These are phyloP conservation scores for Etheostoma nigrum DNA, from an alignment of 2,797 vertebrate genomes.

Conservation along the genomic window DNA sequence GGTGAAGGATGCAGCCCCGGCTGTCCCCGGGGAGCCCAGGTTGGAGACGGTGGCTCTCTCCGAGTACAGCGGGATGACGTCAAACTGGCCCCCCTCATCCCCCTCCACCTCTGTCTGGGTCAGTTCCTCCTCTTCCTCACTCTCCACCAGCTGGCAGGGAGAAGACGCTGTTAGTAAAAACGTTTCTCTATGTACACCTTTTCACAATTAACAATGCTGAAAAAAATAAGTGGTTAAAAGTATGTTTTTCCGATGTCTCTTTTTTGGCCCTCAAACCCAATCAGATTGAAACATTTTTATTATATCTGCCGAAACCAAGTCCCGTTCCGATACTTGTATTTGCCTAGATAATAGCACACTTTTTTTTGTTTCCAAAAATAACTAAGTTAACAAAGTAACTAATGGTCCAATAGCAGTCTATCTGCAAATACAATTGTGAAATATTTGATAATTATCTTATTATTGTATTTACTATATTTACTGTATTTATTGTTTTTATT, in stretches of 20 bases:
- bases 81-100: constrained; percentile 72
- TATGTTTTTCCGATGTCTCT: neutral
- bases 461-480: too few species aligned
- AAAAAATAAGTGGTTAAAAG: neutral
- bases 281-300: too few species aligned
- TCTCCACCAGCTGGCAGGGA: constrained; percentile 77
- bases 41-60: constrained; percentile 83
- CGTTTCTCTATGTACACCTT: neutral
- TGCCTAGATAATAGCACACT: too few species aligned
- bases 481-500: too few species aligned
- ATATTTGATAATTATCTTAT: too few species aligned
- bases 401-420: too few species aligned
- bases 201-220: neutral
- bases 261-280: too few species aligned
- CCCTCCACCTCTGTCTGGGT: constrained; percentile 63
- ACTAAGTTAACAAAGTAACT: too few species aligned
- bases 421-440: too few species aligned
- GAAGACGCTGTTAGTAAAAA: constrained; percentile 20
- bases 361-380: too few species aligned
- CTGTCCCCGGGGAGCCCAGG: constrained; percentile 78
- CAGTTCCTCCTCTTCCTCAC: constrained; percentile 74
- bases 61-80: constrained; percentile 83
- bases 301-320: too few species aligned
- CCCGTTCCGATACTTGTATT: too few species aligned
- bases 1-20: constrained; percentile 43